A percentile compares a stretch with the other conserved stretches of the same genome.
These are phyloP conservation scores for Adelosebastes latens DNA, from an alignment of 2,797 vertebrate genomes.

Conservation along the genomic window DNA sequence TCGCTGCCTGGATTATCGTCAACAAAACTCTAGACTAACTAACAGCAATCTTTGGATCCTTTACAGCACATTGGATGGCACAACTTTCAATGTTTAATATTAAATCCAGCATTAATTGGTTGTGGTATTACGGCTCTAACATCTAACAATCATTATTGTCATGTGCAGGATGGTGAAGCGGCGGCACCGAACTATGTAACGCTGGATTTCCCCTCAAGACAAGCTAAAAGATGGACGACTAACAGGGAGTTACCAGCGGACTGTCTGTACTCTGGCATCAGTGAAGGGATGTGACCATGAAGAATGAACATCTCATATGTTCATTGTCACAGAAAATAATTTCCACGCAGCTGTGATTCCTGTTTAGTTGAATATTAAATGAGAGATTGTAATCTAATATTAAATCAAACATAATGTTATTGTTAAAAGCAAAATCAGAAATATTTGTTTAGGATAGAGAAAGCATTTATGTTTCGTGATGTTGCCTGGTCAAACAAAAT, in stretches of 20 bases:
- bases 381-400: background rate
- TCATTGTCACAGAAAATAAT: background rate
- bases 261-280: conserved; percentile 24
- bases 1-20: background rate
- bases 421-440: background rate
- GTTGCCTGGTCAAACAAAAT: background rate
- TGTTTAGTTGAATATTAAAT: background rate
- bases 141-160: background rate
- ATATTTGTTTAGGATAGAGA: background rate
- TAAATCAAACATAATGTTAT: background rate
- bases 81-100: background rate
- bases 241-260: background rate
- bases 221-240: background rate
- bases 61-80: background rate
- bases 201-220: conserved; percentile 41
- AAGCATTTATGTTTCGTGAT: background rate
- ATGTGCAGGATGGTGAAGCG: conserved; percentile 21
- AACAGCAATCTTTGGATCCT: background rate
- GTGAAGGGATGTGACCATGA: background rate
- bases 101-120: background rate
- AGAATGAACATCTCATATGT: background rate
- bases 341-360: background rate
- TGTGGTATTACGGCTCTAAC: background rate
- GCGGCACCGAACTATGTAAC: conserved; percentile 7
- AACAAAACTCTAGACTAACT: background rate